phyloP scores from a whole-genome alignment of 1,140 invertebrate species.

The Zaprionus gabonicus region DNA sequence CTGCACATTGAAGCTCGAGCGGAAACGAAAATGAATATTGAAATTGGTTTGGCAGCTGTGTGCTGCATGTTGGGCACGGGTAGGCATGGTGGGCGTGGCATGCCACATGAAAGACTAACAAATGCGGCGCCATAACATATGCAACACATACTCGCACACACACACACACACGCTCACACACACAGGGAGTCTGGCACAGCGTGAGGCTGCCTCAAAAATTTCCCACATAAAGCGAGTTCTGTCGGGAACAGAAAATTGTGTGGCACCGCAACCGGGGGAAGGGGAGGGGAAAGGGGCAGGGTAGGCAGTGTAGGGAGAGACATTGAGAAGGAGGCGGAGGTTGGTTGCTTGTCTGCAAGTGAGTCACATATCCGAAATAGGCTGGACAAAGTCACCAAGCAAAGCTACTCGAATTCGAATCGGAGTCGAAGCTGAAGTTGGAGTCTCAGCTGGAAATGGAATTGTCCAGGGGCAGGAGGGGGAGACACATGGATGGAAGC shows the following conservation, averaged over 20 bases:
- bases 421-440: not conserved
- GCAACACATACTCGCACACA: conserved; percentile 30
- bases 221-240: conserved; percentile 13
- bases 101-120: conserved; percentile 52
- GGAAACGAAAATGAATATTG: conserved; percentile 67
- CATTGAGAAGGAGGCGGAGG: not conserved
- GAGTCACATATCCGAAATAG: conserved; percentile 29
- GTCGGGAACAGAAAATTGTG: not conserved
- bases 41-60: conserved; percentile 67
- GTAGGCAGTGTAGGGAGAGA: no score
- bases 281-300: not conserved
- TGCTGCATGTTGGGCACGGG: not conserved
- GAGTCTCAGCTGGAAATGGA: not conserved
- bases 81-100: conserved; percentile 18
- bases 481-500: not conserved
- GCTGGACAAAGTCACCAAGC: conserved; percentile 38
- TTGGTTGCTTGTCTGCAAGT: conserved; percentile 5
- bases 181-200: conserved; percentile 17
- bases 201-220: conserved; percentile 5
- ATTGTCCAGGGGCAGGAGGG: not conserved
- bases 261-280: not conserved
- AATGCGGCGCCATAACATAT: conserved; percentile 57
- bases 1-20: conserved; percentile 56
- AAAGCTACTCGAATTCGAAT: not conserved
- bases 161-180: conserved; percentile 2